Evolutionary conservation across 1,140 invertebrate species (phyloP).

Genomic region (Sarcophaga peregrina): DNA sequence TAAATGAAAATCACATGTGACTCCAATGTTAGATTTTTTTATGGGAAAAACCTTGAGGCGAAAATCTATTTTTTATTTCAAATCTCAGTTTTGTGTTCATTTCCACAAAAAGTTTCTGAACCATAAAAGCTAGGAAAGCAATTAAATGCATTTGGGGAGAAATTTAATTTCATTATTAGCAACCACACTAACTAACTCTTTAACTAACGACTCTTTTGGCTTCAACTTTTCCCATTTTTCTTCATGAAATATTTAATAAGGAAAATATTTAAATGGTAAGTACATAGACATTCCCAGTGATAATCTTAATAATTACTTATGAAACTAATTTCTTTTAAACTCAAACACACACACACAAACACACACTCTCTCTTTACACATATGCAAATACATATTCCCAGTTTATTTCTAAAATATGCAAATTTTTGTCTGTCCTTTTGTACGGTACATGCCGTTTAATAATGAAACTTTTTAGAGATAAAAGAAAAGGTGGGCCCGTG

Average conservation of each 20-base stretch:
- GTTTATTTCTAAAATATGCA: conserved; percentile 5
- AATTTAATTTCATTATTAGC: conserved; percentile 12
- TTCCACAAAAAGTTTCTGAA: neutral
- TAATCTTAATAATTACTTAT: conserved; percentile 23
- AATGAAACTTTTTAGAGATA: neutral
- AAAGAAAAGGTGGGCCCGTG: neutral
- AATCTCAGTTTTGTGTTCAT: neutral
- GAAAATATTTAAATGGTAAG: neutral
- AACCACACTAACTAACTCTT: neutral
- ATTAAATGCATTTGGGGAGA: conserved; percentile 14
- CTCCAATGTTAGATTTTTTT: neutral
- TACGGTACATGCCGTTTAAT: neutral
- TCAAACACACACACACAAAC: neutral
- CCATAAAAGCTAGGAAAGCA: neutral
- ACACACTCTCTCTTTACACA: neutral
- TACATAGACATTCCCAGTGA: neutral
- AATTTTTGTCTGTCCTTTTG: neutral
- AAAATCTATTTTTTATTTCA: neutral
- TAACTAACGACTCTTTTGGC: no score
- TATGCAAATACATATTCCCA: neutral
- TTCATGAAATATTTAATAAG: neutral
- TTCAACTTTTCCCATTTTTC: no score
- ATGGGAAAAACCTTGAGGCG: neutral
- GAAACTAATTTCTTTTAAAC: neutral
- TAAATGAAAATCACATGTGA: neutral